phyloP scores from a whole-genome alignment of 2,113 vertebrate species.

The Hoplias malabaricus region DNA sequence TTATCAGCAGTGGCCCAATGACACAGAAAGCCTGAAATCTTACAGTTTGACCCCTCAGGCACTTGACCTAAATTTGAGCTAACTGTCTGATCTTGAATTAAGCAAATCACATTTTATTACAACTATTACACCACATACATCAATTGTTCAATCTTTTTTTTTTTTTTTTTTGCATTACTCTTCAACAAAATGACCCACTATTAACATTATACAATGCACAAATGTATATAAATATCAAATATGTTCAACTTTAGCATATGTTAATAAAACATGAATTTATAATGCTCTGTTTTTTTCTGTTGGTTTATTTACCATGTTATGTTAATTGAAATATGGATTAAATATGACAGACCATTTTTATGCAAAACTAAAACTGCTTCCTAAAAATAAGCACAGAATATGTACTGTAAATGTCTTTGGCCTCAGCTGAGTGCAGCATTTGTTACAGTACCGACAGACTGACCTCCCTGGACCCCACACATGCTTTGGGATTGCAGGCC shows the following conservation, averaged over 20 bases:
- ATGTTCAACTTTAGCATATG: background rate
- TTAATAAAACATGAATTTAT: too few species aligned
- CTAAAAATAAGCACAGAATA: background rate
- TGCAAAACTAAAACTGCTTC: background rate
- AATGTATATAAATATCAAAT: background rate
- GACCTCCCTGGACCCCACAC: background rate
- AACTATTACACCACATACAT: background rate
- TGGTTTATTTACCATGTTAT: too few species aligned
- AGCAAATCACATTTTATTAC: background rate
- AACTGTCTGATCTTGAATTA: conserved; percentile 7
- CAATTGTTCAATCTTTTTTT: background rate
- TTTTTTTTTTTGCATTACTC: background rate
- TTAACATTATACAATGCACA: background rate
- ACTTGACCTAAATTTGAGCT: conserved; percentile 31
- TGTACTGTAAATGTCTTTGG: background rate
- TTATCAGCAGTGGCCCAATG: conserved; percentile 3
- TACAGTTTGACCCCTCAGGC: conserved; percentile 13
- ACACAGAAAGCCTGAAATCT: conserved; percentile 22
- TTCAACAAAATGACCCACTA: background rate
- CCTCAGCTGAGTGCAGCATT: background rate
- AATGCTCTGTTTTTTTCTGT: too few species aligned
- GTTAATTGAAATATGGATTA: background rate
- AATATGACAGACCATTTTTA: background rate
- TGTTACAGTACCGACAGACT: background rate
- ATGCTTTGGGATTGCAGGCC: background rate